Evolutionary conservation across 2,888 invertebrate species (phyloP), one percentile per base, ranked within the genome.

Genomic region (Hirtodrosophila duncani): DNA sequence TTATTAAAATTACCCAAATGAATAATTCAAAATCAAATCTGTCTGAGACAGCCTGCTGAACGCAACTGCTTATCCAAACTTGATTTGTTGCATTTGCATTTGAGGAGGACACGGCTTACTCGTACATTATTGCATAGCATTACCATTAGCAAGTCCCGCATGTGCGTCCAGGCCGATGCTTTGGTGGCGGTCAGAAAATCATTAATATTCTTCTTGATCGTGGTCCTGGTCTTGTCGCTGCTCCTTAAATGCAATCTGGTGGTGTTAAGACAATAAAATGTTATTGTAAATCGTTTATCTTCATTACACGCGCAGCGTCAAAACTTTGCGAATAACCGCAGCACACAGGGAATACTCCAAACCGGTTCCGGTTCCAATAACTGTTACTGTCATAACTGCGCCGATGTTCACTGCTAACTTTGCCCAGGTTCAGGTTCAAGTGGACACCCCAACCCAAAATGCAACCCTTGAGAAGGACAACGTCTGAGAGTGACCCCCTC

Each of bases 231-330:
- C 16, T 6, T 37, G n/a, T 9, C 17, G 23, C 9, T 37, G 8
- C 24, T 18, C 10, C 20, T 30, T 10, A 5, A 10, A 30, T 17
- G 44, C 57, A 45, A 44, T 52, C 37, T 52, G 52, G 58, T 67
- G 68, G 66, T 68, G 67, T 55, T 65, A 53, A 49, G 51, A 61
- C 57, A 74, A 74, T 70, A 53, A 50, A 62, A 56, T 66, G 56
- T 67, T 50, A 79, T 74, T 74, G 62, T 62, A 61, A 71, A 71
- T 63, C 78, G 71, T 70, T 78, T 74, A 78, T 78, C 70, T 67
- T 78, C 75, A 75, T 78, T 78, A 75, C 58, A 77, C 68, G 63
- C 30, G 26, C 61, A 57, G 62, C 65, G 64, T 61, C 62, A 63
- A 64, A 72, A 62, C 48, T 56, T 39, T 23, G 38, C 31, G 44